A percentile compares a stretch with the other conserved stretches of the same genome.
phyloP scores from a whole-genome alignment of 2,113 vertebrate species.

The Uria aalge region DNA sequence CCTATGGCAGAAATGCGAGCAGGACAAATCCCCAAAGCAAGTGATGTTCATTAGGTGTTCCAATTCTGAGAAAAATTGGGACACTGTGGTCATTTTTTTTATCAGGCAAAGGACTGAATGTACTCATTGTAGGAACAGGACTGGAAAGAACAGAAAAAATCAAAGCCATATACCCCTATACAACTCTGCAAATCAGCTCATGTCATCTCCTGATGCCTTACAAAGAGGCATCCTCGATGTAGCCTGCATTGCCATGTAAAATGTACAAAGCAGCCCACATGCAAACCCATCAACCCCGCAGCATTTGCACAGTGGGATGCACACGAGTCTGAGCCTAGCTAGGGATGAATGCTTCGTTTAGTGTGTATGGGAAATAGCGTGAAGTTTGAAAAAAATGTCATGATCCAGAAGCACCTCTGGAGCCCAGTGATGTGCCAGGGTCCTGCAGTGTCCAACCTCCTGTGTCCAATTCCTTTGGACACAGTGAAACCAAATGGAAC shows the following conservation, averaged over 20 bases:
- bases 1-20: not conserved
- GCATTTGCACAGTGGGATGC: not conserved
- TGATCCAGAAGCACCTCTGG: not conserved
- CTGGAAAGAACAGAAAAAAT: not conserved
- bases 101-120: not conserved
- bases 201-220: not conserved
- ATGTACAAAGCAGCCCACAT: not conserved
- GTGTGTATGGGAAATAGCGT: not conserved
- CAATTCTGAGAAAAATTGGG: conserved; percentile 32
- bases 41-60: not conserved
- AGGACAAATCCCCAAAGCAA: conserved; percentile 32
- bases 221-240: not conserved
- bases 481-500: not conserved
- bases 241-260: not conserved
- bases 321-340: not conserved
- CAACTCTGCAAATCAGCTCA: not conserved
- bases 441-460: not conserved
- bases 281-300: not conserved
- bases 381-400: not conserved
- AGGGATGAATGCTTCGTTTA: not conserved
- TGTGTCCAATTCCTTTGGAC: not conserved
- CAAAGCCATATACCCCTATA: not conserved
- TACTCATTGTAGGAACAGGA: not conserved
- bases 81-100: not conserved
- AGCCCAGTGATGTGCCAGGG: not conserved